Evolutionary conservation across 2,888 invertebrate species (phyloP), one percentile per base, ranked within the genome.

Genomic region (Nephrotoma appendiculata): DNA sequence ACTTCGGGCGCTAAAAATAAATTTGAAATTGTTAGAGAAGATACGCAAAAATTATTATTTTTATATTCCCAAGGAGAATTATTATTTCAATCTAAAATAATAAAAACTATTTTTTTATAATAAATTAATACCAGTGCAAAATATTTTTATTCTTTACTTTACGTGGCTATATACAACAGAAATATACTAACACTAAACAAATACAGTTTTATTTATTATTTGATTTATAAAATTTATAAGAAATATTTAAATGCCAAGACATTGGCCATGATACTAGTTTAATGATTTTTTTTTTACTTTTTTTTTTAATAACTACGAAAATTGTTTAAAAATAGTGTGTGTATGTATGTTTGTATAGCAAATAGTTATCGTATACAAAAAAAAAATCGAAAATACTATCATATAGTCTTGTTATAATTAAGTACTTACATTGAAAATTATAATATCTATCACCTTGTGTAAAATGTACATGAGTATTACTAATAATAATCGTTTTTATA

Each of bases 181-280:
- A 71, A 71, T 31, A 31, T 31, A 71, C 71, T 71, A 71, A 71
- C 9, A 71, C 31, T 52, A 57, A 9, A 71, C 71, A 71, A 71
- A 71, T 71, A 71, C 2, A 31, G 31, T 71, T 71, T 71, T 71
- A 71, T 71, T 71, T 71, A 71, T 71, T 71, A 71, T 71, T 71
- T 71, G 71, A 71, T 71, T 71, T 31, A 71, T 31, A 57, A 52
- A 52, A 12, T 83, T 12, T 12, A 41, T 41, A 83, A 83, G 15
- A 42, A 84, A 84, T 41, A 86, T 48, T 86, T 45, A 86, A 86
- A 86, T 86, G 86, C 86, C 86, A 45, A 86, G 86, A 86, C 86
- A 86, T 86, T 86, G 86, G 86, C 86, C 86, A 86, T 86, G 86
- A 45, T 86, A 86, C 86, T 86, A 86, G 45, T 86, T 86, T 86